These are phyloP conservation scores for Zaprionus nigranus DNA, from an alignment of 1,140 invertebrate species.

Conservation along the genomic window DNA sequence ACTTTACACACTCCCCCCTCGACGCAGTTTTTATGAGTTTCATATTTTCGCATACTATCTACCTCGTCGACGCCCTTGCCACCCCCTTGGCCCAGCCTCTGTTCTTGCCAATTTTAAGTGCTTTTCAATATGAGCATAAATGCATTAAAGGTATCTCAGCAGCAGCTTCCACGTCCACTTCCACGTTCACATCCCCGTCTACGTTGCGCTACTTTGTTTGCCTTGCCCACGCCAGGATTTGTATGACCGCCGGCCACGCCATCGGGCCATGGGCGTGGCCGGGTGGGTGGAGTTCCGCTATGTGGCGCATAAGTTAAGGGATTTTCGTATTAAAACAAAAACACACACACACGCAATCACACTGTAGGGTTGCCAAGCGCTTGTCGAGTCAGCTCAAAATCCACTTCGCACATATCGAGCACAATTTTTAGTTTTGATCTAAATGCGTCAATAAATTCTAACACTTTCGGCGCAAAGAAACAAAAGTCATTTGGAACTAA, in stretches of 20 bases:
- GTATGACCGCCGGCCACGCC: constrained; percentile 58
- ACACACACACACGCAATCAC: constrained; percentile 21
- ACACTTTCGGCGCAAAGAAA: constrained; percentile 75
- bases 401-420: constrained; percentile 48
- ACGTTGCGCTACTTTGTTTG: constrained; percentile 23
- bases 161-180: not conserved
- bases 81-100: not conserved
- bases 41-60: constrained; percentile 71
- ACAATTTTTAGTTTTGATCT: constrained; percentile 83
- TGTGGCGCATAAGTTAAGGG: constrained; percentile 63
- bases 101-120: constrained; percentile 65
- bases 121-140: constrained; percentile 78
- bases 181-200: not conserved
- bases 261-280: not conserved
- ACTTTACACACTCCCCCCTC: not conserved
- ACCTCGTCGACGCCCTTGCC: not conserved
- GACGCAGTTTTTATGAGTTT: constrained; percentile 67
- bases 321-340: constrained; percentile 75
- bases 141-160: constrained; percentile 76
- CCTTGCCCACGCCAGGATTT: constrained; percentile 22
- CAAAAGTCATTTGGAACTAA: constrained; percentile 69
- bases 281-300: constrained; percentile 15
- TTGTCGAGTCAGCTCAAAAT: constrained; percentile 62
- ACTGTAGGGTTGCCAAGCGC: constrained; percentile 42
- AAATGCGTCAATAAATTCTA: constrained; percentile 83